These are phyloP conservation scores for Pluvialis apricaria DNA, from an alignment of 2,113 vertebrate species.

Conservation along the genomic window DNA sequence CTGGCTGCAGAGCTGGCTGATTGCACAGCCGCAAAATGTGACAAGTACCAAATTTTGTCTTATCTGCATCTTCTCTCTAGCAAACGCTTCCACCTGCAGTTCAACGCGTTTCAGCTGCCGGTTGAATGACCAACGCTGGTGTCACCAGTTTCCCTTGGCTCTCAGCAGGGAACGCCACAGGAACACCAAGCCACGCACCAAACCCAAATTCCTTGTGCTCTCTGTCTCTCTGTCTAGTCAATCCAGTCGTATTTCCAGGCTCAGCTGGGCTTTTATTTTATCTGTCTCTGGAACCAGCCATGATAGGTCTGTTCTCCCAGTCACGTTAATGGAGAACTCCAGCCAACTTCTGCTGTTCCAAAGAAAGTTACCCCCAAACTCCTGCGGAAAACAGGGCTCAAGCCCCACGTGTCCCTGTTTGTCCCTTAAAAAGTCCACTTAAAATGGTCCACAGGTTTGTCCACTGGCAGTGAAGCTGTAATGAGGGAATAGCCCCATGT, in stretches of 20 bases:
- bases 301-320: not conserved
- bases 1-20: not conserved
- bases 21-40: not conserved
- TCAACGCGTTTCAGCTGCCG: not conserved
- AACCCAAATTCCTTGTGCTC: not conserved
- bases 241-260: not conserved
- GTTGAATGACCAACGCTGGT: fast-evolving
- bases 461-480: not conserved
- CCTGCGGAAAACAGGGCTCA: not conserved
- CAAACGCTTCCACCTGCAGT: not conserved
- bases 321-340: not conserved
- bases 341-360: not conserved
- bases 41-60: not conserved
- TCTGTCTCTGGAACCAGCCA: not conserved
- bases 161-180: not conserved
- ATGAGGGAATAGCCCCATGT: not conserved
- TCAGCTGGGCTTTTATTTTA: not conserved
- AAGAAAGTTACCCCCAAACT: not conserved
- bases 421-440: not conserved
- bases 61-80: not conserved
- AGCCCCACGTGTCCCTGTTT: not conserved
- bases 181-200: not conserved
- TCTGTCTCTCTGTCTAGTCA: fast-evolving
- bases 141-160: not conserved
- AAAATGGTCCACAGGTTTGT: not conserved